phyloP scores from a whole-genome alignment of 2,888 invertebrate species.

The Auanema freiburgensis region DNA sequence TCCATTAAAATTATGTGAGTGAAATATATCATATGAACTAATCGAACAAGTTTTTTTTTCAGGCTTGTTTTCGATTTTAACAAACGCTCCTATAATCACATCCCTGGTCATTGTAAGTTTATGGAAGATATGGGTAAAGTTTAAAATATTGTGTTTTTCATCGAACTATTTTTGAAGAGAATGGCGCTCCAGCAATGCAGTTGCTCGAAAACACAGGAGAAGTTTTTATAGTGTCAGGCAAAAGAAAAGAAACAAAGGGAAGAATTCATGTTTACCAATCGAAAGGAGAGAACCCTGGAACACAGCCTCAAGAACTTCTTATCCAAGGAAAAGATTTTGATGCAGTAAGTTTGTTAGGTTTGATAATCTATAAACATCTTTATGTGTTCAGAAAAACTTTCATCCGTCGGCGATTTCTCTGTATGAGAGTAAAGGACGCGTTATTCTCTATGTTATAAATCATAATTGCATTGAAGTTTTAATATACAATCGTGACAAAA shows the following conservation, averaged over 20 bases:
- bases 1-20: slow-evolving; percentile 44
- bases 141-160: neutral
- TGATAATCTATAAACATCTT: neutral
- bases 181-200: slow-evolving; percentile 45
- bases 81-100: slow-evolving; percentile 57
- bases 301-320: slow-evolving; percentile 3
- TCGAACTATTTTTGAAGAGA: slow-evolving; percentile 25
- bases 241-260: too few relatives aligned
- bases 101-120: slow-evolving; percentile 54
- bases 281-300: slow-evolving; percentile 1
- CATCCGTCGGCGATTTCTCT: slow-evolving; percentile 44
- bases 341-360: slow-evolving; percentile 10
- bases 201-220: slow-evolving; percentile 20
- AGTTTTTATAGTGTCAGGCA: slow-evolving; percentile 20
- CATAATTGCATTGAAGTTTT: slow-evolving; percentile 45
- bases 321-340: slow-evolving; percentile 22
- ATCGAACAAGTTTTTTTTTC: slow-evolving; percentile 23
- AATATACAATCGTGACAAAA: slow-evolving; percentile 35
- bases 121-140: slow-evolving; percentile 36
- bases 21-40: neutral
- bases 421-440: slow-evolving; percentile 41
- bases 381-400: slow-evolving; percentile 34
- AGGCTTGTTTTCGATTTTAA: slow-evolving; percentile 56
- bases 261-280: slow-evolving; percentile 1
- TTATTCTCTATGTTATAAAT: slow-evolving; percentile 51